A percentile compares a stretch with the other conserved stretches of the same genome.
These are phyloP conservation scores for Rhabdomys dilectus DNA, from an alignment of 2,113 vertebrate genomes.

Conservation along the genomic window DNA sequence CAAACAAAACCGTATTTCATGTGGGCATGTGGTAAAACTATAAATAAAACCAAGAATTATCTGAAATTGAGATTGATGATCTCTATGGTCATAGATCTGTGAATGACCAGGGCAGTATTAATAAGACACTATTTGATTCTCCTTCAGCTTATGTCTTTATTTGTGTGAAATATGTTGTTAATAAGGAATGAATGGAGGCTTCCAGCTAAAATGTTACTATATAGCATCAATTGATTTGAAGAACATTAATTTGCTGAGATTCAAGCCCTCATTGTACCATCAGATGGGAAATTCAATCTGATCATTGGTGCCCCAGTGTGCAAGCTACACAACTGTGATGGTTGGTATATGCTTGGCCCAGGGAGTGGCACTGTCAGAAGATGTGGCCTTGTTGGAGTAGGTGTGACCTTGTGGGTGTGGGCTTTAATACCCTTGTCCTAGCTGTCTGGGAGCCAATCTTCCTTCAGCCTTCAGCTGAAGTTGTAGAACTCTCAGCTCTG, in stretches of 20 bases:
- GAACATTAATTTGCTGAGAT: background rate
- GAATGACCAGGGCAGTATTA: background rate
- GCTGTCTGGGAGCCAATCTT: too few relatives aligned
- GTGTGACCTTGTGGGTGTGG: too few relatives aligned
- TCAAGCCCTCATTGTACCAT: background rate
- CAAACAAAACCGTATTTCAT: background rate
- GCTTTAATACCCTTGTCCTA: too few relatives aligned
- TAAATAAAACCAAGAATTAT: background rate
- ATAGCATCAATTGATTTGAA: background rate
- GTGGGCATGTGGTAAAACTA: background rate
- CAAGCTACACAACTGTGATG: background rate
- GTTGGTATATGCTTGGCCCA: too few relatives aligned
- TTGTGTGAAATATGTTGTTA: slow-evolving; percentile 6
- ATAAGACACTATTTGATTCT: slow-evolving; percentile 12
- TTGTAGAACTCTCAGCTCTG: too few relatives aligned
- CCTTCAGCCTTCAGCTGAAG: too few relatives aligned
- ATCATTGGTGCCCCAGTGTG: background rate
- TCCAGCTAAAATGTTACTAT: background rate
- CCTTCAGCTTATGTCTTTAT: slow-evolving; percentile 3
- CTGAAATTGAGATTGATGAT: background rate
- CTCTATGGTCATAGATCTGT: background rate
- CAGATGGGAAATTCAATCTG: background rate
- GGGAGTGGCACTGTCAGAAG: too few relatives aligned
- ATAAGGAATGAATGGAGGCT: background rate
- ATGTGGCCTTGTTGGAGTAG: too few relatives aligned